Base-by-base conservation (phyloP, 2,797 vertebrate genomes). In the Acridotheres tristis region DNA sequence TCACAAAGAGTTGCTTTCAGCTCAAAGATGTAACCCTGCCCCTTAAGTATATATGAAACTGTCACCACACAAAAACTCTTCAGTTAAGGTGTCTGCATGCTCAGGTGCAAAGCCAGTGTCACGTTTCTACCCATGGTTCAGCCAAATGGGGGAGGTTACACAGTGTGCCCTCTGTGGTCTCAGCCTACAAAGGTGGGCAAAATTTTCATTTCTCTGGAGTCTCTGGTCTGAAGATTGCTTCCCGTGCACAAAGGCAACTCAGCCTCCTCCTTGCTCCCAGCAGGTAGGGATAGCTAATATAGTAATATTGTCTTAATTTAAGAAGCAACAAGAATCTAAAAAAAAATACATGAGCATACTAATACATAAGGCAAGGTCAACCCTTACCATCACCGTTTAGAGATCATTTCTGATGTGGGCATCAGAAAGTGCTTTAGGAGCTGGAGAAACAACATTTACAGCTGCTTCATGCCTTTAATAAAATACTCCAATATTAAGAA, bases 31-130 rank as follows among this genome's bases (percentile, higher is more conserved):
- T 82, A 95, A 85, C 75, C 57, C 59, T 93, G 79, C 84, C 81
- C 90, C 61, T 94, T 93, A 89, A 95, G 77, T 48, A 94, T 76
- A 89, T 50, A 81, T 42, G 42, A 51, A 87, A 38, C 36, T 66
- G 17, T 86, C 23, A 53, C 25, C 51, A 55, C 66, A 80, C 82
- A 84, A 84, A 88, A 43, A 6, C 25, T 20, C 48, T 57, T 68
- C 85, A 51, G 16, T 65, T 72, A 53, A 68, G 51, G 36, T 74
- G 45, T 63, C 67, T 54, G 65, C 76, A 59, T 23, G 38, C 34
- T 81, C 61, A 51, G 51, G 50, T 83, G 75, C 73, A 93, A 63
- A 90, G 65, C 3, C 4, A 87, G 50, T 0, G 1, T 51, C n/a
- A 20, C 25, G 9, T 91, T 92, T 81, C 85, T 63, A 55, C 69